Evolutionary conservation across 2,888 invertebrate species (phyloP), one percentile per base, ranked within the genome.

Genomic region (Carabus problematicus): DNA sequence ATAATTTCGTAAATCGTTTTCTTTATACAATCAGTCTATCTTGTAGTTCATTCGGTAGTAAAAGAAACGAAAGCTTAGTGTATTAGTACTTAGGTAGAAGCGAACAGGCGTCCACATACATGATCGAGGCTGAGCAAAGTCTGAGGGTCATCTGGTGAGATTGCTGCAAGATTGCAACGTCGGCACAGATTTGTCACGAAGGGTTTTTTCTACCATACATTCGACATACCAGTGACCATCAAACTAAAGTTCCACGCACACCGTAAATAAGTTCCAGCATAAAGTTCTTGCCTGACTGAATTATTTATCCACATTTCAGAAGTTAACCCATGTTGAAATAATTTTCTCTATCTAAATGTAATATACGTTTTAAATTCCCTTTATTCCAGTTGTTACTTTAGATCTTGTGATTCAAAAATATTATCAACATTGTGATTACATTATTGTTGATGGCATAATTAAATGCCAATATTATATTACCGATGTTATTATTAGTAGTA

Each of bases 131-230:
- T 11, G 47, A 14, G 16, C 8, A 16, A 47, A 47, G 16, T 47
- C 47, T 47, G 16, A 47, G 47, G 47, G 47, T 47, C 47, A 47
- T 47, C 47, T 11, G 47, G 16, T 9, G 1, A 47, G 47, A 47
- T 47, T 11, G 47, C 47, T 11, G 16, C 47, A 12, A 11, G 47
- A 47, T 47, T 47, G 47, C 47, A 47, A 7, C 12, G 12, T 47
- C 47, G 16, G 47, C 47, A 47, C 16, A 47, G 47, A 47, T 47
- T 47, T 47, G 47, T 47, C 47, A 47, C n/a, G 47, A n/a, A 16
- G 16, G 29, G 29, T 29, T 29, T 29, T 11, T 47, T 47, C 12
- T n/a, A 16, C 16, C 47, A 11, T 47, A 47, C 47, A 14, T 7
- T 6, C 47, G n/a, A 47, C 47, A 29, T 29, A 47, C 12, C 12